Base-by-base conservation (phyloP, 2,888 invertebrate species). In the Listrodromus nycthemerus region DNA sequence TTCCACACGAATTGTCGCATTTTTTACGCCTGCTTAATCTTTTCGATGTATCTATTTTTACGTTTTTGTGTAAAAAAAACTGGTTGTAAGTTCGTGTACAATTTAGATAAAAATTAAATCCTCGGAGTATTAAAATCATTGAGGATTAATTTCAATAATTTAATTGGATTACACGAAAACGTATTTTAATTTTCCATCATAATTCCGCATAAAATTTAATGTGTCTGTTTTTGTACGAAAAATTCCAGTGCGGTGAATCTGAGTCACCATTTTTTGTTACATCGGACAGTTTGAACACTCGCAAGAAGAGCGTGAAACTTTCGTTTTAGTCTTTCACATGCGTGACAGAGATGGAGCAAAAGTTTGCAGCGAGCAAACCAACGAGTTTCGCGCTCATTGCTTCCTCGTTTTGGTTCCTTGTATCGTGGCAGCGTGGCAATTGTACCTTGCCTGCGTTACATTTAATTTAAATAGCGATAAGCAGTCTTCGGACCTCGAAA, bases 391-490 rank as follows among this genome's bases (percentile, higher is more conserved):
- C 16, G 50, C 41, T 3, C 41, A 45, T 45, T 45, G 30, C 30
- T 61, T 30, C 27, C 30, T 27, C 67, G n/a, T 48, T 27, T 27
- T 5, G 24, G 16, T 50, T 48, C 48, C 48, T 27, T 4, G 48
- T 30, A n/a, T n/a, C 41, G 41, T 4, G 41, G 41, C 16, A 45
- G 41, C 41, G 13, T 4, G 41, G 41, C 41, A 16, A 45, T 69
- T 69, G 30, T 30, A n/a, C 3, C 13, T 5, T 7, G 7, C 48
- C 50, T 37, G 24, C 24, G 48, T 8, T 27, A 30, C 27, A 4
- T 69, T 30, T 8, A 50, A 50, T 69, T 48, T 69, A 8, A 69
- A 69, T 69, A 50, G 16, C 24, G 50, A 69, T 48, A 50, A 69
- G 27, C 19, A 13, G n/a, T 27, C 16, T 27, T 37, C n/a, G 19